A percentile compares a stretch with the other conserved stretches of the same genome.
These are phyloP conservation scores for Daubentonia madagascariensis DNA, from an alignment of 2,113 vertebrate species.

Conservation along the genomic window DNA sequence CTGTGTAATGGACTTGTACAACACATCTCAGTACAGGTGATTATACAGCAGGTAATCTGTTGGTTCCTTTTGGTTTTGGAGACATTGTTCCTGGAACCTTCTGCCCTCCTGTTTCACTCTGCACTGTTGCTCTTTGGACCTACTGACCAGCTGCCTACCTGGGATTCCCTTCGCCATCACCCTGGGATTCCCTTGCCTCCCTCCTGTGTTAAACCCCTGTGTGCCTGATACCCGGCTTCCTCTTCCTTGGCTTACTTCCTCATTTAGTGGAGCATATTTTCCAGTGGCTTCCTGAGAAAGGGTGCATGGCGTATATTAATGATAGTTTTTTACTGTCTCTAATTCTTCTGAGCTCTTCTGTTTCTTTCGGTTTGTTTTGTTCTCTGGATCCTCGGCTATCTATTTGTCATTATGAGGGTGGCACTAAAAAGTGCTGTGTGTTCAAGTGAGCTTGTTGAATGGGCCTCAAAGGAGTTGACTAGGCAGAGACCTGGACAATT, in stretches of 20 bases:
- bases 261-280: background rate
- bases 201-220: background rate
- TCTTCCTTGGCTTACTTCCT: background rate
- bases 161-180: background rate
- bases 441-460: background rate
- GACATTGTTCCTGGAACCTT: background rate
- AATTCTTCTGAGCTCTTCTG: background rate
- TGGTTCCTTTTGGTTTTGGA: background rate
- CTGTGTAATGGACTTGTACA: background rate
- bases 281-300: background rate
- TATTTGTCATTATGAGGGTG: background rate
- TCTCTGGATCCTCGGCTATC: background rate
- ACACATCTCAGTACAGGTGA: fast-evolving
- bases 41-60: background rate
- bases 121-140: background rate
- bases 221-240: no score
- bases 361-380: background rate
- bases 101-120: background rate
- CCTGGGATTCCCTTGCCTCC: background rate
- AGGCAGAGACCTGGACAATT: background rate
- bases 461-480: background rate
- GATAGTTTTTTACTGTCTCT: background rate
- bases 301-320: no score
- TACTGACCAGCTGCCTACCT: background rate
- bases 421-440: background rate